A percentile compares a stretch with the other conserved stretches of the same genome.
Conservation (phyloP, 2,888 invertebrate genomes). For the Drymonia ruficornis region DNA sequence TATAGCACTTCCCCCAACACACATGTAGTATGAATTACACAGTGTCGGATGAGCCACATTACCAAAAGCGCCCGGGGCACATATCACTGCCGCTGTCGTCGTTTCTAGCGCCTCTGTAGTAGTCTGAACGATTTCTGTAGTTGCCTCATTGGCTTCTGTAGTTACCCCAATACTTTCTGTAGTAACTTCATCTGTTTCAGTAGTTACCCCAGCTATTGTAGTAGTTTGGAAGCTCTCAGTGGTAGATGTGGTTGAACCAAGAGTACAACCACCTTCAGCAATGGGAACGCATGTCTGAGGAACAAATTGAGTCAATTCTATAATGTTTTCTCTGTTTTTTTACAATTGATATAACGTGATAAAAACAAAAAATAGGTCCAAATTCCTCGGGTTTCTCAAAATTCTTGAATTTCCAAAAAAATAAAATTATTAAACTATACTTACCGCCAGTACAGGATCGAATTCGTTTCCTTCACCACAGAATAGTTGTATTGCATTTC, state of each 20-base stretch:
- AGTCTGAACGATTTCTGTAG: background rate
- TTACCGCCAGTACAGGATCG: background rate
- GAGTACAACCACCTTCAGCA: slow-evolving; percentile 45
- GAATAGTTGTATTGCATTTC: slow-evolving; percentile 11
- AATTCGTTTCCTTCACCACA: slow-evolving; percentile 23
- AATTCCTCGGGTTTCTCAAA: no score
- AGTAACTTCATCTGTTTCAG: background rate
- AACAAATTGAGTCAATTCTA: background rate
- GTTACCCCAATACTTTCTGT: slow-evolving; percentile 3
- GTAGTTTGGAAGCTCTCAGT: background rate
- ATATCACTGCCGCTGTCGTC: slow-evolving; percentile 10
- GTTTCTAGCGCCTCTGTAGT: slow-evolving; percentile 8
- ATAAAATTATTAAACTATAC: no score
- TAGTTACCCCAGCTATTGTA: background rate
- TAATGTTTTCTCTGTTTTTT: no score
- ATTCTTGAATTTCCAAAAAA: no score
- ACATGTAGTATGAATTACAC: slow-evolving; percentile 21
- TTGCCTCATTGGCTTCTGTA: background rate
- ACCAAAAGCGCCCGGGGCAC: slow-evolving; percentile 13
- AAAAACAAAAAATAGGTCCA: no score
- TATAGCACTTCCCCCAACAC: slow-evolving; percentile 11
- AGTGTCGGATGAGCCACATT: slow-evolving; percentile 21
- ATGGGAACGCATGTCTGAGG: slow-evolving; percentile 39
- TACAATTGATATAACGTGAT: no score
- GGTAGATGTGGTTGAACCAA: slow-evolving; percentile 13